A percentile compares a stretch with the other conserved stretches of the same genome.
phyloP scores from a whole-genome alignment of 2,797 vertebrate species.

The Myotis planiceps region DNA sequence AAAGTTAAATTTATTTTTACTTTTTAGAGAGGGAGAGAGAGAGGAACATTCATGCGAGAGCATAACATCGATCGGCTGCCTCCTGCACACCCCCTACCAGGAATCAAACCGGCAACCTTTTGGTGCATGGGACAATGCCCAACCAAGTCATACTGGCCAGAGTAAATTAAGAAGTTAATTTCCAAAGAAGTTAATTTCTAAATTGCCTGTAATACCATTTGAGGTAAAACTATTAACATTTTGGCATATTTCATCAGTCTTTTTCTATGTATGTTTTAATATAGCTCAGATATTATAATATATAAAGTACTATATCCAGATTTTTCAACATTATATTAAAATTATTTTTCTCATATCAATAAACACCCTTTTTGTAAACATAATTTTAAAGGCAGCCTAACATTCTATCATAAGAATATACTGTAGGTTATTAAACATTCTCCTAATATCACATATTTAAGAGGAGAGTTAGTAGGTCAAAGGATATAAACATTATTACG shows the following conservation, averaged over 20 bases:
- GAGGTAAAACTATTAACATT: background rate
- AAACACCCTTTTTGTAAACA: conserved; percentile 51
- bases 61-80: background rate
- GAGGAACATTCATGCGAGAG: background rate
- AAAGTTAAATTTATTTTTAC: background rate
- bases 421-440: background rate
- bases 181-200: background rate
- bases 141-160: background rate
- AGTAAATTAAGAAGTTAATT: background rate
- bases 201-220: background rate
- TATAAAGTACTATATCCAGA: background rate
- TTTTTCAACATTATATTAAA: conserved; percentile 44
- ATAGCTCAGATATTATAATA: background rate
- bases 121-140: background rate
- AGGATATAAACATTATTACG: background rate
- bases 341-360: conserved; percentile 10
- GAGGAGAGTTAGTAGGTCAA: background rate
- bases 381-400: conserved; percentile 28
- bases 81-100: background rate
- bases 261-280: conserved; percentile 33
- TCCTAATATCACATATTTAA: background rate
- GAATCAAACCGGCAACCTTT: background rate
- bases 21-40: background rate
- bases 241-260: background rate
- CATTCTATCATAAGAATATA: background rate